Base-by-base conservation (phyloP, 2,888 invertebrate species). In the Conomelus anceps region DNA sequence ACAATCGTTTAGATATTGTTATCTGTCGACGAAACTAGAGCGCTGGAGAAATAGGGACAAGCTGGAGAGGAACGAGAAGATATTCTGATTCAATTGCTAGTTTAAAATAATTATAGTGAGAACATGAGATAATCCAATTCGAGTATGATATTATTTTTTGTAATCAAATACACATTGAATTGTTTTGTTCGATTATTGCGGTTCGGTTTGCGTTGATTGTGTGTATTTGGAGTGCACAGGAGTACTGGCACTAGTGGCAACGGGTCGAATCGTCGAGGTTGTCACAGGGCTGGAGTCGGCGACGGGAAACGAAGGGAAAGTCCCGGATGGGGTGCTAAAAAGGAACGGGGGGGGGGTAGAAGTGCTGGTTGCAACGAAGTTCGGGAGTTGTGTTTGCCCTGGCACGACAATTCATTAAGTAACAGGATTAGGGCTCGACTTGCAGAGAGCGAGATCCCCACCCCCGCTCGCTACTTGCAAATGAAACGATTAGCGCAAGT, bases 331-430 rank as follows among this genome's bases (percentile, higher is more conserved):
- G 63, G 63, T 63, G 63, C 63, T 63, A n/a, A 63, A 63, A 63
- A 63, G n/a, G 63, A n/a, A n/a, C n/a, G 63, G 63, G n/a, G 63
- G n/a, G 63, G n/a, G 63, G 63, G n/a, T n/a, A 63, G 63, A 17
- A 34, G 34, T 34, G 34, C 34, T 34, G 34, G 34, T n/a, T 63
- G 63, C 63, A 63, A 63, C 63, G n/a, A 63, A 63, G 63, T 63
- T 63, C 63, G 63, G 63, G 86, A 24, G 86, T 23, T 88, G 22
- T 88, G 88, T 88, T 88, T 88, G 84, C 88, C 63, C 84, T 88
- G 24, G 89, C 86, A 89, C 86, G 86, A 89, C 89, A 89, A 89
- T 89, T 89, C 89, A 89, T 89, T 89, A 89, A 84, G 87, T 90
- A 90, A 90, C 90, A 84, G 87, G 24, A 90, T 90, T 90, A 87